Conservation (phyloP, 2,888 invertebrate genomes). For the Epinotia ramella region DNA sequence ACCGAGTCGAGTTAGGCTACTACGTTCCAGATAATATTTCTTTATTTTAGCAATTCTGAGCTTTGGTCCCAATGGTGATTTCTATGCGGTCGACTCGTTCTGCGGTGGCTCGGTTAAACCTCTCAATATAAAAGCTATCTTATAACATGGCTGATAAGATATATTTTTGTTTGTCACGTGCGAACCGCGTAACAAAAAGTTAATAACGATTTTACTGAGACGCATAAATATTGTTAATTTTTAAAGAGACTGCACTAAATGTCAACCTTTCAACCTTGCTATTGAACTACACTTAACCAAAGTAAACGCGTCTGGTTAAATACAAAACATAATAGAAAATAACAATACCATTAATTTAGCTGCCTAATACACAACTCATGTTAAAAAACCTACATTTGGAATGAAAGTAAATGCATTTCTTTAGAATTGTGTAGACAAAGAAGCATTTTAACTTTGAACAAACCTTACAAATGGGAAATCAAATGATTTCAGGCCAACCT, state of each 20-base stretch:
- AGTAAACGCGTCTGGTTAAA: conserved; percentile 6
- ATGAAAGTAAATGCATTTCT: conserved; percentile 55
- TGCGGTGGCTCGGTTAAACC: neutral
- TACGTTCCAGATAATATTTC: conserved; percentile 24
- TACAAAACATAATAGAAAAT: conserved; percentile 22
- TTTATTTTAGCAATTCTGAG: conserved; percentile 40
- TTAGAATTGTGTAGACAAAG: conserved; percentile 25
- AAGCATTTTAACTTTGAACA: neutral
- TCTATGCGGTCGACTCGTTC: conserved; percentile 27
- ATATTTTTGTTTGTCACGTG: neutral
- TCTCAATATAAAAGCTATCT: neutral
- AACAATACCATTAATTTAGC: conserved; percentile 50
- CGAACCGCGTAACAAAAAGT: neutral
- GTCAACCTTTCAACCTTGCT: neutral
- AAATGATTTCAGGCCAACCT: neutral
- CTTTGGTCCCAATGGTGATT: conserved; percentile 65
- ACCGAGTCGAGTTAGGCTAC: neutral
- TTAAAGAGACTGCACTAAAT: neutral
- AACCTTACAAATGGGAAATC: conserved; percentile 23
- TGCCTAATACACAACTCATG: conserved; percentile 59
- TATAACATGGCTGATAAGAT: no score
- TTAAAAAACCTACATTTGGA: conserved; percentile 47
- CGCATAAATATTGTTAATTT: neutral
- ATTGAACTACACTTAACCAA: neutral
- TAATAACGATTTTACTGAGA: neutral